Conservation (phyloP, 1,140 invertebrate genomes). For the Globodera rostochiensis region DNA sequence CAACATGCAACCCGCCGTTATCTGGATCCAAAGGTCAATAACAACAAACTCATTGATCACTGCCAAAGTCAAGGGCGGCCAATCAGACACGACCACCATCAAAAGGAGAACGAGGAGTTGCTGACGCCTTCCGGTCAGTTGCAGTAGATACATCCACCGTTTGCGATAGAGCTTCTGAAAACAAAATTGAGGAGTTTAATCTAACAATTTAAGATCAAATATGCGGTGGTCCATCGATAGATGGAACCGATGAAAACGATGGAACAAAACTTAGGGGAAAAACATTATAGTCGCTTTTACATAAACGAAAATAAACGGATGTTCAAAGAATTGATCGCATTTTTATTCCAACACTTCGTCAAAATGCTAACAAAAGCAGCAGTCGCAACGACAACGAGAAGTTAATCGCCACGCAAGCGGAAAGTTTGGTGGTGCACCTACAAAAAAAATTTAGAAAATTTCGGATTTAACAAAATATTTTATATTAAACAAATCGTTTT, state of each 20-base stretch:
- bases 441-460: not conserved
- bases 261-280: not conserved
- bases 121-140: not conserved
- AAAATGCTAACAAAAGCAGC: too few species aligned
- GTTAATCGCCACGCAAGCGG: slow-evolving; percentile 19
- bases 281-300: not conserved
- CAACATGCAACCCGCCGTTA: too few species aligned
- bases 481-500: too few species aligned
- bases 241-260: not conserved
- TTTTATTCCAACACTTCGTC: slow-evolving; percentile 3
- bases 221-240: not conserved
- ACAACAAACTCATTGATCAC: not conserved
- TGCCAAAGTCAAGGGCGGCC: not conserved
- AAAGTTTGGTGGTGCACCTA: not conserved
- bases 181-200: not conserved
- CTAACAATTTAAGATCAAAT: not conserved
- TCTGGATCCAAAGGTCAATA: too few species aligned
- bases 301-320: not conserved
- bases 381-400: not conserved
- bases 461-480: too few species aligned
- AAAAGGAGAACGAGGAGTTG: not conserved
- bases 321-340: not conserved
- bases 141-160: not conserved
- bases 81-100: not conserved
- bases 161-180: not conserved